These are phyloP conservation scores for Phocides pigmalion DNA, from an alignment of 1,140 invertebrate genomes.

Conservation along the genomic window DNA sequence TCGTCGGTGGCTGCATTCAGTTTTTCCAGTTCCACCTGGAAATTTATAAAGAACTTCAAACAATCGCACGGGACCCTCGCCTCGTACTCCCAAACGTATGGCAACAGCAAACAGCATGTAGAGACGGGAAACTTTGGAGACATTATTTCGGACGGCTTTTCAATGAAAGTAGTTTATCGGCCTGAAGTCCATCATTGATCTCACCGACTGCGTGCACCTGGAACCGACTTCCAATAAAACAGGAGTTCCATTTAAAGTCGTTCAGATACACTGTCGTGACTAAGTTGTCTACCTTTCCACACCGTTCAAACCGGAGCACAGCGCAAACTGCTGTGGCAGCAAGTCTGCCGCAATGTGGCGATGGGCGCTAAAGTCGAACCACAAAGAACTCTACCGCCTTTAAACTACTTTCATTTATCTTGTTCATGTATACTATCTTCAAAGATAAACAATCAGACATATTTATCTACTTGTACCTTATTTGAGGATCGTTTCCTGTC, in stretches of 20 bases:
- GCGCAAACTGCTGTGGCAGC: background rate
- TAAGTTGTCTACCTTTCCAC: background rate
- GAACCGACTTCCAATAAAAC: background rate
- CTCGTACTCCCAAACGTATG: conserved; percentile 59
- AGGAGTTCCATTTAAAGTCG: background rate
- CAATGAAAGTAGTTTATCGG: background rate
- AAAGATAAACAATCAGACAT: conserved; percentile 47
- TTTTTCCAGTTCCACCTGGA: conserved; percentile 96
- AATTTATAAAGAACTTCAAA: conserved; percentile 68
- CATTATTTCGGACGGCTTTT: conserved; percentile 47
- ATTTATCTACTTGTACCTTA: conserved; percentile 60
- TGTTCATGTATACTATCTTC: conserved; percentile 39
- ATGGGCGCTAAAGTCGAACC: background rate
- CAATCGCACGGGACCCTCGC: conserved; percentile 69
- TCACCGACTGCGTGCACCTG: too few species aligned
- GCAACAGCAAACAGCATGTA: conserved; percentile 76
- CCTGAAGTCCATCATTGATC: background rate
- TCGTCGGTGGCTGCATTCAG: conserved; percentile 97
- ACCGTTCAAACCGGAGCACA: background rate
- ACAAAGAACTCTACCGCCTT: background rate
- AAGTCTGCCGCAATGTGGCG: background rate
- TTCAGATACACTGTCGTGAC: too few species aligned
- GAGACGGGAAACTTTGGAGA: conserved; percentile 78
- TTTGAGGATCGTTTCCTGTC: conserved; percentile 74
- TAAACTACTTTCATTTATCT: conserved; percentile 36